Percentiles rank a stretch among this genome's conserved stretches.
Conservation (phyloP, 2,888 invertebrate genomes). For the Dastarcus helophoroides region DNA sequence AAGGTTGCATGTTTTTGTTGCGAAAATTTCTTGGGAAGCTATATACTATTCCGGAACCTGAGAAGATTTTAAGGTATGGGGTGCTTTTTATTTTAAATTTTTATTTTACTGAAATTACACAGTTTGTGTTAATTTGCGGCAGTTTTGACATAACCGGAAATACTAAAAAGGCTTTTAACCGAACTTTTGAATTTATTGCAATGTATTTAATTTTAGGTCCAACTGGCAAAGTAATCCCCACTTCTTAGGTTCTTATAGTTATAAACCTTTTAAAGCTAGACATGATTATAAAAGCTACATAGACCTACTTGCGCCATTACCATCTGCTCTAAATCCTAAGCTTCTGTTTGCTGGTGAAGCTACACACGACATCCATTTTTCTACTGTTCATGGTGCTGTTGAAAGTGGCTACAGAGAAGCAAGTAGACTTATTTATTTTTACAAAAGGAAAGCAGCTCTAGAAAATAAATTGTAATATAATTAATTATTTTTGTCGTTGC, state of each 20-base stretch:
- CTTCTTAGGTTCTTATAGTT: conserved; percentile 62
- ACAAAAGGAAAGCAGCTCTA: too few relatives aligned
- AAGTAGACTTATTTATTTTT: conserved; percentile 32
- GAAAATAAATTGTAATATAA: too few relatives aligned
- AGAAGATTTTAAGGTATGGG: conserved; percentile 24
- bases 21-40: conserved; percentile 40
- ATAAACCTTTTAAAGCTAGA: conserved; percentile 43
- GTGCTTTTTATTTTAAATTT: neutral
- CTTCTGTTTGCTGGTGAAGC: conserved; percentile 53
- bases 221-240: conserved; percentile 58
- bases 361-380: conserved; percentile 38
- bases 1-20: conserved; percentile 39
- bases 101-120: neutral
- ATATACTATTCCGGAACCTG: conserved; percentile 39
- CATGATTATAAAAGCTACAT: conserved; percentile 38
- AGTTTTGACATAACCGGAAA: neutral
- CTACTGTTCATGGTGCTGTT: conserved; percentile 45
- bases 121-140: neutral
- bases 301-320: conserved; percentile 47
- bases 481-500: too few relatives aligned
- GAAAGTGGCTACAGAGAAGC: conserved; percentile 45
- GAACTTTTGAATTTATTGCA: neutral
- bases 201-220: conserved; percentile 41
- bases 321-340: conserved; percentile 35
- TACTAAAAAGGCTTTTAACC: neutral